Percentiles rank a stretch among this genome's conserved stretches.
Evolutionary conservation across 2,797 vertebrate genomes (phyloP).

Genomic region (Dendrocincla fuliginosa): DNA sequence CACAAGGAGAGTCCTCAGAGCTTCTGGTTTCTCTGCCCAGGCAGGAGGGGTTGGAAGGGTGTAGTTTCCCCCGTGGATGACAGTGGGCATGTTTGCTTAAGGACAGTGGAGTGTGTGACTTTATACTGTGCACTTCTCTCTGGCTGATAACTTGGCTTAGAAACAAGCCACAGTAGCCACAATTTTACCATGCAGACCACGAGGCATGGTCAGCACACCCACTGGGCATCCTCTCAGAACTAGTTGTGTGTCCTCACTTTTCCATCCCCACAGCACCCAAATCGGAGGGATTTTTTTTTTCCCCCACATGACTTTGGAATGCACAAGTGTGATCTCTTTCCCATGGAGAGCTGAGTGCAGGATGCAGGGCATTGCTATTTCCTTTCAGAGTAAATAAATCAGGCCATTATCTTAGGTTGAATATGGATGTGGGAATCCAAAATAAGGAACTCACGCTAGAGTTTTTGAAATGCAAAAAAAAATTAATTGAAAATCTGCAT

Average conservation of each 20-base stretch:
- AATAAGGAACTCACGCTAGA: neutral
- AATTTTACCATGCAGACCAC: neutral
- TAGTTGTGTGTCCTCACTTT: neutral
- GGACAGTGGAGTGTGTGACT: neutral
- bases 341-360: neutral
- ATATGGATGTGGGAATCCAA: neutral
- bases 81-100: neutral
- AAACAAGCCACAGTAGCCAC: neutral
- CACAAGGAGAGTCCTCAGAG: neutral
- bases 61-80: neutral
- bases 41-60: neutral
- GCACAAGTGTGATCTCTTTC: neutral
- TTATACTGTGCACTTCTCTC: neutral
- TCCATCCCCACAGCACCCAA: neutral
- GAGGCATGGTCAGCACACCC: neutral
- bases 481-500: neutral
- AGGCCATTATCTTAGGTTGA: neutral
- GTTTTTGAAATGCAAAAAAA: neutral
- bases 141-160: neutral
- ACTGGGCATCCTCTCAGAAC: neutral
- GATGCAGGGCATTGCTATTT: neutral
- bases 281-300: neutral
- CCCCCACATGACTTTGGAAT: neutral
- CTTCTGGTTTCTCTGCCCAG: neutral
- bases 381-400: neutral